These are phyloP conservation scores for Fringilla coelebs DNA, from an alignment of 2,797 vertebrate genomes.

Conservation along the genomic window DNA sequence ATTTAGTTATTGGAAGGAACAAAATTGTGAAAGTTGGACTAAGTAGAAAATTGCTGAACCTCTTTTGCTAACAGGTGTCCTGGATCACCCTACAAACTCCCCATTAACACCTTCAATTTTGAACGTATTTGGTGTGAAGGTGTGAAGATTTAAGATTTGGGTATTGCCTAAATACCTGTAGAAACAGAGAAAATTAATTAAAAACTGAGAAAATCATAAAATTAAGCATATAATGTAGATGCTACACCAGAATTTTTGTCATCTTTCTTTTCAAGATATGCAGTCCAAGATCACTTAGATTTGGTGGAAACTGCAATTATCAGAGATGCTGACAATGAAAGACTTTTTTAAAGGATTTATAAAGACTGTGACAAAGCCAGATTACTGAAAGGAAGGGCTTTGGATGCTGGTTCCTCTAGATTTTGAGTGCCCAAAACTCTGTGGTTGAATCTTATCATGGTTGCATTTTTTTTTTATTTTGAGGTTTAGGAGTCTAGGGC, in stretches of 20 bases:
- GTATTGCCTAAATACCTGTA: neutral
- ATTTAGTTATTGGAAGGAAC: neutral
- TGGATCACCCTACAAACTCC: neutral
- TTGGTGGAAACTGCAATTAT: conserved; percentile 15
- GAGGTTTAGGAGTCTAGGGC: neutral
- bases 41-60: neutral
- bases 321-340: conserved; percentile 41
- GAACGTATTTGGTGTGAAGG: neutral
- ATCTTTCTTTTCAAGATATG: neutral
- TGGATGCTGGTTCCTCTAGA: neutral
- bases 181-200: neutral
- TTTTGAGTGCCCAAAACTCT: neutral
- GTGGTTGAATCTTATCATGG: neutral
- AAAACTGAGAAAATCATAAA: neutral
- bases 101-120: neutral
- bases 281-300: neutral
- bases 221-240: neutral
- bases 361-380: neutral
- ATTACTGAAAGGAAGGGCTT: neutral
- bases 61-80: neutral
- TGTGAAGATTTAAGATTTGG: neutral
- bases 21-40: neutral
- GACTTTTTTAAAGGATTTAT: neutral
- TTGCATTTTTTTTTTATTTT: neutral
- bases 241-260: neutral